phyloP scores from a whole-genome alignment of 1,140 invertebrate genomes.

The Drosophila triauraria region DNA sequence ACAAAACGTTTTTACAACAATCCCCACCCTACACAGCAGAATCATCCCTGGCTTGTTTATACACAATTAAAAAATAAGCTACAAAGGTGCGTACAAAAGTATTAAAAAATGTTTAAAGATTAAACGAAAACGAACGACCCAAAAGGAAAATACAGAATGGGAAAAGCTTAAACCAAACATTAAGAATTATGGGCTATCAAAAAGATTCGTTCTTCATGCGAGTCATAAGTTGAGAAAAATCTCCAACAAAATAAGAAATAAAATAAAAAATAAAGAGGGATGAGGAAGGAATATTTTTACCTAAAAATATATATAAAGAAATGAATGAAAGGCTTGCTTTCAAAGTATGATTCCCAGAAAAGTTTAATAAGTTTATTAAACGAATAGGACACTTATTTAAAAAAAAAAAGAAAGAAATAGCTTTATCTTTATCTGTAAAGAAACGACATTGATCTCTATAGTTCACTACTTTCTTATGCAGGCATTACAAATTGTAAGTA shows the following conservation, averaged over 20 bases:
- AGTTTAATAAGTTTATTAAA: no score
- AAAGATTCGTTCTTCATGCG: background rate
- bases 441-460: conserved; percentile 23
- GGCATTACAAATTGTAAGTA: conserved; percentile 33
- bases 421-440: background rate
- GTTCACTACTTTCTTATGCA: conserved; percentile 15
- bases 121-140: background rate
- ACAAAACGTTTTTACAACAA: conserved; percentile 49
- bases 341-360: background rate
- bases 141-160: conserved; percentile 20
- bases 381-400: background rate
- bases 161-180: conserved; percentile 27
- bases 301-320: background rate
- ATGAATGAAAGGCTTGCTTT: no score
- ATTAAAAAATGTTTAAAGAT: conserved; percentile 23
- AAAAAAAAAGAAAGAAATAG: background rate
- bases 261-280: background rate
- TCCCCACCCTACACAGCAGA: background rate
- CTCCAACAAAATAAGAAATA: background rate
- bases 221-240: background rate
- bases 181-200: conserved; percentile 32
- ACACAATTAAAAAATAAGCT: conserved; percentile 18
- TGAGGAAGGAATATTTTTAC: background rate
- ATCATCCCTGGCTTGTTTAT: conserved; percentile 31
- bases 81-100: conserved; percentile 32